Evolutionary conservation across 2,888 invertebrate genomes (phyloP).

Genomic region (Leucoma salicis): DNA sequence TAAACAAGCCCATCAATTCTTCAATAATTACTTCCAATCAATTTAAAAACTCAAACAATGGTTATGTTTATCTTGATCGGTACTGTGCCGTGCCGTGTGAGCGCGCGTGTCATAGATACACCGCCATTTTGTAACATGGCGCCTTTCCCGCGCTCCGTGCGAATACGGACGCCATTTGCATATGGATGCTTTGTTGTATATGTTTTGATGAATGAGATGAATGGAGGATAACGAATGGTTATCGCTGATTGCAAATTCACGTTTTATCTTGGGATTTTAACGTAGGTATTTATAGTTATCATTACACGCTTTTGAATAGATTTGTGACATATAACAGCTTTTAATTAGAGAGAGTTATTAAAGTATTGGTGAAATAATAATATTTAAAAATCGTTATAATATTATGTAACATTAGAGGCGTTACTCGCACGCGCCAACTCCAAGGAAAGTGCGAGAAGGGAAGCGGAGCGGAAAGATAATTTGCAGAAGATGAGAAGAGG

Average conservation of each 20-base stretch:
- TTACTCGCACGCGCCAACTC: too few relatives aligned
- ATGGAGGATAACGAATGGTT: conserved; percentile 9
- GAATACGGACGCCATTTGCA: conserved; percentile 35
- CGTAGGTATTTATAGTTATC: background rate
- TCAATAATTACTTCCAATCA: conserved; percentile 15
- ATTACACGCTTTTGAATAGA: background rate
- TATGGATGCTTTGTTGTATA: conserved; percentile 26
- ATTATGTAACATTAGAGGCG: too few relatives aligned
- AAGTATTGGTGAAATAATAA: too few relatives aligned
- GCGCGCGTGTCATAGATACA: conserved; percentile 38
- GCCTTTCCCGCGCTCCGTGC: conserved; percentile 43
- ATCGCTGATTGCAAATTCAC: conserved; percentile 2
- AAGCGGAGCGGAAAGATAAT: too few relatives aligned
- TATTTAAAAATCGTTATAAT: too few relatives aligned
- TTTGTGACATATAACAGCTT: too few relatives aligned
- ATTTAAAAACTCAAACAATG: conserved; percentile 23
- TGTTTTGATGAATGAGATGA: conserved; percentile 33
- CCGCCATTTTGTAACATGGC: conserved; percentile 47
- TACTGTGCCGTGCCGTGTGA: conserved; percentile 37
- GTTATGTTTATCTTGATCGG: conserved; percentile 25
- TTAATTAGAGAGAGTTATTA: too few relatives aligned
- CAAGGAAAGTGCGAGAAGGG: too few relatives aligned
- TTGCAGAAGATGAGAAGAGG: too few relatives aligned
- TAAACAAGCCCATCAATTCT: too few relatives aligned
- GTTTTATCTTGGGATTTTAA: background rate